These are phyloP conservation scores for Chalcis sispes DNA, from an alignment of 2,888 invertebrate genomes.

Conservation along the genomic window DNA sequence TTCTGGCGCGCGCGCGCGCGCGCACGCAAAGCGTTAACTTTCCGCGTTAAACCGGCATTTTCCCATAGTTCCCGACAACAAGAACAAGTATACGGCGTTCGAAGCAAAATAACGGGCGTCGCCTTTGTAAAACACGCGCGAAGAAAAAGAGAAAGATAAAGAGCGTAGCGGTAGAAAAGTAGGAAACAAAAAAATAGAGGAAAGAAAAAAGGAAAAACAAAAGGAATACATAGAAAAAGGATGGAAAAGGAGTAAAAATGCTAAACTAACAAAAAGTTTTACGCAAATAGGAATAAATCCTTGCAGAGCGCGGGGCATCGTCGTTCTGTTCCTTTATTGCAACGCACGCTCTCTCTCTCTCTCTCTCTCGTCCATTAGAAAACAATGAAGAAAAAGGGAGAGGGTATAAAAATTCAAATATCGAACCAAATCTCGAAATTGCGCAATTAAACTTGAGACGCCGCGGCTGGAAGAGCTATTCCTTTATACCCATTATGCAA, in stretches of 20 bases:
- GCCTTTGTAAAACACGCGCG: not conserved
- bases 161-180: not conserved
- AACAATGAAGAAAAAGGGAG: conserved; percentile 46
- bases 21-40: not conserved
- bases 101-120: not conserved
- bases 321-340: conserved; percentile 15
- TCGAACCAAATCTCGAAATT: conserved; percentile 50
- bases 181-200: not conserved
- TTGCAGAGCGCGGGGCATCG: not conserved
- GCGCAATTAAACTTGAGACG: conserved; percentile 19
- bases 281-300: conserved; percentile 46
- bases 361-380: conserved; percentile 34
- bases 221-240: not conserved
- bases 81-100: conserved; percentile 6
- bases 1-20: not conserved
- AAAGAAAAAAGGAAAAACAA: not conserved
- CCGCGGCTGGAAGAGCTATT: not conserved
- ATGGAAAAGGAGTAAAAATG: not conserved
- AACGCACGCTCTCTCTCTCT: not conserved
- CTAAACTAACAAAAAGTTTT: conserved; percentile 41
- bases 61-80: not conserved
- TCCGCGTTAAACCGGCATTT: not conserved
- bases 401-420: conserved; percentile 41
- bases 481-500: too few species aligned
- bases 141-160: not conserved